Conservation (phyloP, 2,113 vertebrate genomes). For the Corythornis vintsioides region DNA sequence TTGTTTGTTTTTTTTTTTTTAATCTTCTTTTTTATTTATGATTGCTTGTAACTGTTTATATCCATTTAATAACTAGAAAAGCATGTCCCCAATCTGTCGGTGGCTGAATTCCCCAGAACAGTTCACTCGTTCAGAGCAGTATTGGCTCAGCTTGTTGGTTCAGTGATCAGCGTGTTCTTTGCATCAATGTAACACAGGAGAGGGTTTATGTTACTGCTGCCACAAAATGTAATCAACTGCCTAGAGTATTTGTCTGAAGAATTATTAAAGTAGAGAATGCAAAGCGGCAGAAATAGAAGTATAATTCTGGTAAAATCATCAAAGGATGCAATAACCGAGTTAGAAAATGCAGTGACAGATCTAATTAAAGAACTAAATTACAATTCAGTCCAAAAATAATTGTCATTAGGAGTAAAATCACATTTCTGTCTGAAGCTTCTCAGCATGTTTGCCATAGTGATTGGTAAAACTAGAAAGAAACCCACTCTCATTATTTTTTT, state of each 20-base stretch:
- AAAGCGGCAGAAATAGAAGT: constrained; percentile 44
- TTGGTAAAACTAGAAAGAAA: constrained; percentile 1
- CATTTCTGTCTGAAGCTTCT: constrained; percentile 49
- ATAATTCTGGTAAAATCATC: constrained; percentile 46
- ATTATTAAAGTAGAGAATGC: constrained; percentile 53
- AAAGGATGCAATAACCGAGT: constrained; percentile 23
- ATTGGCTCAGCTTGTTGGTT: not conserved
- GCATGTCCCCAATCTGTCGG: not conserved
- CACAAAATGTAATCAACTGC: constrained; percentile 39
- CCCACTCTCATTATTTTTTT: constrained; percentile 35
- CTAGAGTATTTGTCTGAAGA: constrained; percentile 46
- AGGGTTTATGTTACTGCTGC: constrained; percentile 17
- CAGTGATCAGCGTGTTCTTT: constrained; percentile 6
- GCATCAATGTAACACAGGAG: constrained; percentile 18
- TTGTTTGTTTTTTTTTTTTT: not conserved
- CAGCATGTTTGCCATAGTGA: constrained; percentile 4
- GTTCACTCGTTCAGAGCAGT: not conserved
- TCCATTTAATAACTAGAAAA: constrained; percentile 35
- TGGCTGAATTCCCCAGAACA: constrained; percentile 28
- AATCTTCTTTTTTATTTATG: not conserved
- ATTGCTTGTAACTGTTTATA: constrained; percentile 7
- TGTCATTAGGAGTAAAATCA: constrained; percentile 58
- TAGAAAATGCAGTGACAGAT: constrained; percentile 54
- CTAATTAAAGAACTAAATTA: constrained; percentile 66
- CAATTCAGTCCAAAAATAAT: constrained; percentile 52